Evolutionary conservation across 2,888 invertebrate genomes (phyloP).

Genomic region (Cactoblastis cactorum): DNA sequence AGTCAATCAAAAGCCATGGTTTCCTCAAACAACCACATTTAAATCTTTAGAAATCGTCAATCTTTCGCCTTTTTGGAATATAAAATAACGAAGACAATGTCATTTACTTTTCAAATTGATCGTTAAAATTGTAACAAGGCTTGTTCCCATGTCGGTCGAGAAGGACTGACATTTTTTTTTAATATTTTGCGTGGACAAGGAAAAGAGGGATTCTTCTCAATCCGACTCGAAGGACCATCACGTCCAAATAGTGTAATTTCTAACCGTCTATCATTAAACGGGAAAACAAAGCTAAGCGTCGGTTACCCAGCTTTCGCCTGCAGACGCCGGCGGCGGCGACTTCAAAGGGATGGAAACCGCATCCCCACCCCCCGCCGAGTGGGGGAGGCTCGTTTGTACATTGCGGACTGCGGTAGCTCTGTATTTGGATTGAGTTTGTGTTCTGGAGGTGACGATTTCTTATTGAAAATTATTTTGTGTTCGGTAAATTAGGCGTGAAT

Average conservation of each 20-base stretch:
- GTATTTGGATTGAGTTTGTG: constrained; percentile 50
- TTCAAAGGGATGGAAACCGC: constrained; percentile 68
- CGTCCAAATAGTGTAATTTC: constrained; percentile 52
- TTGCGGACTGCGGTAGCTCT: constrained; percentile 56
- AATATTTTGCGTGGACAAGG: neutral
- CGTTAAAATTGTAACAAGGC: too few species aligned
- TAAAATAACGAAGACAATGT: too few species aligned
- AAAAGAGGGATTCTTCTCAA: neutral
- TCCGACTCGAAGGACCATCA: constrained; percentile 30
- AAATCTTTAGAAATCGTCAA: too few species aligned
- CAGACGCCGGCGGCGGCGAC: constrained; percentile 69
- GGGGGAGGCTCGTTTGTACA: constrained; percentile 47
- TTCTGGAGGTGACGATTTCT: constrained; percentile 10
- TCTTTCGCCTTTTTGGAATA: too few species aligned
- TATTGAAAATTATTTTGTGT: neutral
- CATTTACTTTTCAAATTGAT: too few species aligned
- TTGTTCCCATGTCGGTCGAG: too few species aligned
- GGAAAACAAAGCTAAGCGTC: constrained; percentile 74
- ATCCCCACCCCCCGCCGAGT: constrained; percentile 36
- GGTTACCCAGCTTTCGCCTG: constrained; percentile 70
- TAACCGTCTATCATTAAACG: constrained; percentile 65
- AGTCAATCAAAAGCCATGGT: too few species aligned
- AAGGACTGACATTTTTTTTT: too few species aligned
- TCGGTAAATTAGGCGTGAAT: neutral
- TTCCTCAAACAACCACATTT: too few species aligned